Percentiles rank a stretch among this genome's conserved stretches.
Conservation (phyloP, 2,888 invertebrate species). For the Ischnus inquisitorius region DNA sequence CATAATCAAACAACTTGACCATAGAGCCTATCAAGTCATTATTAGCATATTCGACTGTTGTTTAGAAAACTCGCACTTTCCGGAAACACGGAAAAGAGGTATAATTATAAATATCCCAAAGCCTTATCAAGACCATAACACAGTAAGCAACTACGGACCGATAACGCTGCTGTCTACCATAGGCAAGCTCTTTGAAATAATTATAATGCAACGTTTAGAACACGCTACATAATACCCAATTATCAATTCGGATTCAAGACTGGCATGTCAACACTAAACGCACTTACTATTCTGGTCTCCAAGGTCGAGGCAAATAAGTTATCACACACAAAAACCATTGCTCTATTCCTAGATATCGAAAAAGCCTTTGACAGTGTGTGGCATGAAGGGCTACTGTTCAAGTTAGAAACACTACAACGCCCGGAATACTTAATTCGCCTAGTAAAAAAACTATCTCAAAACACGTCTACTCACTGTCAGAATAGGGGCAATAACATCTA, state of each 20-base stretch:
- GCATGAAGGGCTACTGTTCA: conserved; percentile 67
- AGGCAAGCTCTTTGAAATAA: conserved; percentile 44
- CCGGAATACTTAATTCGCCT: conserved; percentile 28
- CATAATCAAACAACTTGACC: conserved; percentile 19
- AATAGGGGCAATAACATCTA: not conserved
- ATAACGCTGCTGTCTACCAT: conserved; percentile 23
- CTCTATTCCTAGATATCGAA: conserved; percentile 70
- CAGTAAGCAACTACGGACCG: conserved; percentile 39
- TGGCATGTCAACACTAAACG: conserved; percentile 31
- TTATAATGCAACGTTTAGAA: conserved; percentile 25
- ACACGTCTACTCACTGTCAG: not conserved
- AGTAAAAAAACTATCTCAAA: not conserved
- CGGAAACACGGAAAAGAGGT: not conserved
- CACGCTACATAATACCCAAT: conserved; percentile 3
- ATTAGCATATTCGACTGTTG: conserved; percentile 3
- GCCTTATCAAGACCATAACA: conserved; percentile 15
- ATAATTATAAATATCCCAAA: conserved; percentile 27
- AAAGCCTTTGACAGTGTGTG: conserved; percentile 73
- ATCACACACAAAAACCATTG: conserved; percentile 48
- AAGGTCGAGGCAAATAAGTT: conserved; percentile 36
- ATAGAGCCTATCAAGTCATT: conserved; percentile 25
- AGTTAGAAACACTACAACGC: conserved; percentile 54
- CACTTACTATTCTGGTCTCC: conserved; percentile 25
- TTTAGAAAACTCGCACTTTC: not conserved
- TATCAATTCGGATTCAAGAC: conserved; percentile 20